phyloP scores from a whole-genome alignment of 1,140 invertebrate species.

The Drosophila equinoxialis region DNA sequence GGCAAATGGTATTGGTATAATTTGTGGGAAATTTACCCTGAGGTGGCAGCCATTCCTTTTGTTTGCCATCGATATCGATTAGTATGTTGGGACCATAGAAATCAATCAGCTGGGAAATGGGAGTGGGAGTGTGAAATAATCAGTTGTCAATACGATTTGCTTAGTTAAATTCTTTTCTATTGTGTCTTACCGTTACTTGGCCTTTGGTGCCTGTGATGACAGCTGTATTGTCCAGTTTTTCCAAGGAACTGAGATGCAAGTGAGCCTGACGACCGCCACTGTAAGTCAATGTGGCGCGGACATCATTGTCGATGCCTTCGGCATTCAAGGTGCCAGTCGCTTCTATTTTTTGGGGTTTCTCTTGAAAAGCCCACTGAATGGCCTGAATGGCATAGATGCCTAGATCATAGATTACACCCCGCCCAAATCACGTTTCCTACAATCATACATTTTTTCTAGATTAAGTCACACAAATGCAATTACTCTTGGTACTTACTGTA shows the following conservation, averaged over 20 bases:
- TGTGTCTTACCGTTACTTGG: conserved; percentile 84
- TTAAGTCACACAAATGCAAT: no score
- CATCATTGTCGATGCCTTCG: conserved; percentile 88
- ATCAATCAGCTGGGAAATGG: conserved; percentile 66
- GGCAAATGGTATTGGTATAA: conserved; percentile 88
- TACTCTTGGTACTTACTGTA: conserved; percentile 84
- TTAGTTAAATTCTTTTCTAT: not conserved
- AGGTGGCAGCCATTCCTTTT: conserved; percentile 85
- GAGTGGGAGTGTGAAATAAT: not conserved
- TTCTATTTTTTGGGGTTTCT: conserved; percentile 86
- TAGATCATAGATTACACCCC: conserved; percentile 92
- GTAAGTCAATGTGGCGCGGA: conserved; percentile 87
- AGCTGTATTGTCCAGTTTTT: conserved; percentile 86
- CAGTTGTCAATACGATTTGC: no score
- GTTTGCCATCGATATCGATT: conserved; percentile 83
- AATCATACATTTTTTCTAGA: not conserved
- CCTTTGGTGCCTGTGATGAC: conserved; percentile 88
- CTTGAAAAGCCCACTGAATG: conserved; percentile 87
- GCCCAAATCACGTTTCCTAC: conserved; percentile 87
- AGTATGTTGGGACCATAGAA: conserved; percentile 83
- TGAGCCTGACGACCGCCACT: conserved; percentile 86
- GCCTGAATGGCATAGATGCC: conserved; percentile 93
- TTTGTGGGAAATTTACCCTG: conserved; percentile 84
- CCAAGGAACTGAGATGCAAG: conserved; percentile 84
- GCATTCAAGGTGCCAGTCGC: conserved; percentile 87